Conservation (phyloP, 2,888 invertebrate genomes). For the Oconnorella tubifera region DNA sequence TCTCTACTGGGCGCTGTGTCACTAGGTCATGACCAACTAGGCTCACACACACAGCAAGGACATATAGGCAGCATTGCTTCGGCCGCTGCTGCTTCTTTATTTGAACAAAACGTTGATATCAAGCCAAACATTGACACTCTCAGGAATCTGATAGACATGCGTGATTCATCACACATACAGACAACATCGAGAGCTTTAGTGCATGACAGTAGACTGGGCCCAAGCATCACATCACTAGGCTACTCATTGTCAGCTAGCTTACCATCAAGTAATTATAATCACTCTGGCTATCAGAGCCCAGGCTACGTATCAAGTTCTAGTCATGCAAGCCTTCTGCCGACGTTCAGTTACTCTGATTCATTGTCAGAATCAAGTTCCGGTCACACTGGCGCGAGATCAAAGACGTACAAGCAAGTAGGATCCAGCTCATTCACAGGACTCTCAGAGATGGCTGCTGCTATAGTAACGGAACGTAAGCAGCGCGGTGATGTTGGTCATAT, state of each 20-base stretch:
- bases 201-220: background rate
- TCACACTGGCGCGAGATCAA: background rate
- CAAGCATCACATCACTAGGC: no score
- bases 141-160: background rate
- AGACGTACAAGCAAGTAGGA: background rate
- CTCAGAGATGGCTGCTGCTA: slow-evolving; percentile 9
- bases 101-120: background rate
- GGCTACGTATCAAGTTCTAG: background rate
- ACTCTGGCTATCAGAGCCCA: background rate
- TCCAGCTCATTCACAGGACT: background rate
- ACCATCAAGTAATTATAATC: no score
- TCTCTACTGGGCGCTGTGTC: background rate
- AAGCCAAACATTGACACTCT: background rate
- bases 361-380: background rate
- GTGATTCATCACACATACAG: background rate
- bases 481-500: background rate
- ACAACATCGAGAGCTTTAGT: background rate
- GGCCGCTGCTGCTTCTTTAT: background rate
- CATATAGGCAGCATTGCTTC: background rate
- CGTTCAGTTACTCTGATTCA: no score
- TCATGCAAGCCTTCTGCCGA: no score
- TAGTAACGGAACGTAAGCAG: slow-evolving; percentile 9
- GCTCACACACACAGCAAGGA: no score
- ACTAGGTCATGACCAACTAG: background rate
- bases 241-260: no score